These are phyloP conservation scores for Eremobia ochroleuca DNA, from an alignment of 2,888 invertebrate genomes.

Conservation along the genomic window DNA sequence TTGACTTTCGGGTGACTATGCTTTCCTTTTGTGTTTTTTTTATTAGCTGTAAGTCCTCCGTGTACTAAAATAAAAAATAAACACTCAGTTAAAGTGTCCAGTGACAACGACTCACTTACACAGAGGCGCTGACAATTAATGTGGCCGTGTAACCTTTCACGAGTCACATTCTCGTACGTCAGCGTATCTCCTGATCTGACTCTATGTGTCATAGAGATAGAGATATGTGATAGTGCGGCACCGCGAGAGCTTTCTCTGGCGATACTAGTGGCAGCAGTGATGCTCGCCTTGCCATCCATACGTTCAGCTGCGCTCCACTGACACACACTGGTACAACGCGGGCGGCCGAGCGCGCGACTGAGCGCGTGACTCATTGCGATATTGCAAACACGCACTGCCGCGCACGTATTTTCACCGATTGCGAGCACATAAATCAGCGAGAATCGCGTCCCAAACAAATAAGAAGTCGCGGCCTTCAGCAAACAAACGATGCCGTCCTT, in stretches of 20 bases:
- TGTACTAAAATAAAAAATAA: too few species aligned
- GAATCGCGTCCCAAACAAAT: slow-evolving; percentile 31
- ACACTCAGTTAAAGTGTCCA: neutral
- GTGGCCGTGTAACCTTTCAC: neutral
- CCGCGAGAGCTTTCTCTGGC: neutral
- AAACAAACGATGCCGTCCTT: slow-evolving; percentile 31
- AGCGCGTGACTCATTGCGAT: neutral
- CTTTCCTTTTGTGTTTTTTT: too few species aligned
- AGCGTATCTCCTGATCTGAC: neutral
- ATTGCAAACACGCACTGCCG: slow-evolving; percentile 2
- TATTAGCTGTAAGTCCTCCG: too few species aligned
- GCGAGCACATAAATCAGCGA: slow-evolving; percentile 26
- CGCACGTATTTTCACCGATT: slow-evolving; percentile 37
- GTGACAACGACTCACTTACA: neutral
- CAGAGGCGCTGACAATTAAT: neutral
- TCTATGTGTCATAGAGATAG: neutral
- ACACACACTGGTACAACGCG: neutral
- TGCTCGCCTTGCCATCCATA: neutral
- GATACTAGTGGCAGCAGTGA: neutral
- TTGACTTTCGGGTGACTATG: too few species aligned
- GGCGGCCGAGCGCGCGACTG: neutral
- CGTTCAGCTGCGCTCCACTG: neutral
- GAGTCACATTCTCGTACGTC: neutral
- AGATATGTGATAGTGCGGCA: neutral
- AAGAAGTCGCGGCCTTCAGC: slow-evolving; percentile 24